Evolutionary conservation across 2,797 vertebrate genomes (phyloP).

Genomic region (Decapterus maruadsi): DNA sequence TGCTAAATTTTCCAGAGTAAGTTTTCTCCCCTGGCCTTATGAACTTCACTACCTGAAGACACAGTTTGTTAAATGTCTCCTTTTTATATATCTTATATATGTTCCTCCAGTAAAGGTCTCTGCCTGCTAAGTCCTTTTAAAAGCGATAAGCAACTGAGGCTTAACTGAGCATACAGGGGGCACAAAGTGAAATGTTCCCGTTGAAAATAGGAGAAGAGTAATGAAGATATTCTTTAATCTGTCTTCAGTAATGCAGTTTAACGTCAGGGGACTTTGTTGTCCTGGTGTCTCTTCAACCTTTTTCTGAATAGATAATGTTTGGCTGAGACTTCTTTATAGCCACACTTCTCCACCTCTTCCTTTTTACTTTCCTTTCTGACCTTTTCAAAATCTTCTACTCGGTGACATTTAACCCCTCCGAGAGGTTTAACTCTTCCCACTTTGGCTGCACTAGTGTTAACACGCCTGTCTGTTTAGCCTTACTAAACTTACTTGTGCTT

Average conservation of each 20-base stretch:
- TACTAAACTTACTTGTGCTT: constrained; percentile 81
- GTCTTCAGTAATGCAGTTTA: constrained; percentile 40
- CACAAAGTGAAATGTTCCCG: constrained; percentile 24
- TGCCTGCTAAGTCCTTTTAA: neutral
- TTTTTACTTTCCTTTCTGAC: constrained; percentile 10
- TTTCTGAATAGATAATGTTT: constrained; percentile 18
- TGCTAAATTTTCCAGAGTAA: constrained; percentile 11
- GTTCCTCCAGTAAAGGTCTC: constrained; percentile 1
- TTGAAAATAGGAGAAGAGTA: constrained; percentile 33
- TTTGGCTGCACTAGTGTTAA: constrained; percentile 62
- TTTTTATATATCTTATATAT: neutral
- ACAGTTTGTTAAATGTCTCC: neutral
- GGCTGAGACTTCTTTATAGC: constrained; percentile 8
- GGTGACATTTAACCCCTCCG: constrained; percentile 42
- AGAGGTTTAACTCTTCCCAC: constrained; percentile 39
- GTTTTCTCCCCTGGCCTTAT: constrained; percentile 5
- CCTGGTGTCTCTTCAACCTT: constrained; percentile 7
- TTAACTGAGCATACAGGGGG: constrained; percentile 22
- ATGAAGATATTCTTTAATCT: constrained; percentile 40
- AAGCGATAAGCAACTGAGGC: constrained; percentile 33
- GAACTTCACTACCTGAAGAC: constrained; percentile 39
- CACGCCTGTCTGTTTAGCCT: constrained; percentile 88
- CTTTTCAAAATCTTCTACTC: constrained; percentile 23
- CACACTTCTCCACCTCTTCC: constrained; percentile 35
- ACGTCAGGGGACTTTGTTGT: constrained; percentile 43